Evolutionary conservation across 2,797 vertebrate genomes (phyloP).

Genomic region (Pangasius sanitwongsei): DNA sequence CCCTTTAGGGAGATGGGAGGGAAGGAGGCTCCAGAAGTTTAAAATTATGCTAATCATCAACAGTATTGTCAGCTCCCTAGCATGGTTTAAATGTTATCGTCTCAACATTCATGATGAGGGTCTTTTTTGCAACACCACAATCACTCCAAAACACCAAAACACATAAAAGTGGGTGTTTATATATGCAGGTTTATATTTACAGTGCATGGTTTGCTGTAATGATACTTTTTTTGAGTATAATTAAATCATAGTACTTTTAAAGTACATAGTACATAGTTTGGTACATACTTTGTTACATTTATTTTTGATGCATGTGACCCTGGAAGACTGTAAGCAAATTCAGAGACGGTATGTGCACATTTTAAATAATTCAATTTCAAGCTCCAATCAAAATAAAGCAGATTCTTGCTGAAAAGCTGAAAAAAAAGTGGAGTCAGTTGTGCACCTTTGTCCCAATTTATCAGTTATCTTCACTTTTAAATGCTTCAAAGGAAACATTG

Average conservation of each 20-base stretch:
- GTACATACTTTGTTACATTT: neutral
- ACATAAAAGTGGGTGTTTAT: neutral
- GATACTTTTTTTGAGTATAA: neutral
- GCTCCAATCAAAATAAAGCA: neutral
- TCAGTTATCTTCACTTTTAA: neutral
- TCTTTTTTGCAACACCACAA: neutral
- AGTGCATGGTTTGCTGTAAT: neutral
- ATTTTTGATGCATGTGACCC: neutral
- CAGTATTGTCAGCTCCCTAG: neutral
- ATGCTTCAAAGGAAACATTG: neutral
- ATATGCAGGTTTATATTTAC: neutral
- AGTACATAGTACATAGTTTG: neutral
- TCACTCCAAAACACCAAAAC: neutral
- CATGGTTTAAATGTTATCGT: constrained; percentile 2
- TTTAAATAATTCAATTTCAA: neutral
- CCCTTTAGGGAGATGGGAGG: neutral
- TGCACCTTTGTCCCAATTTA: neutral
- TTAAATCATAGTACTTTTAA: neutral
- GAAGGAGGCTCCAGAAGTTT: neutral
- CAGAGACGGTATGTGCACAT: neutral
- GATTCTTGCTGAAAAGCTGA: neutral
- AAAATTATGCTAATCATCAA: neutral
- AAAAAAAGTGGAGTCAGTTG: neutral
- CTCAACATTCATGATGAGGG: neutral
- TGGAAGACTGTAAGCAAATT: neutral